Evolutionary conservation across 2,888 invertebrate species (phyloP).

Genomic region (Dorcus hopei): DNA sequence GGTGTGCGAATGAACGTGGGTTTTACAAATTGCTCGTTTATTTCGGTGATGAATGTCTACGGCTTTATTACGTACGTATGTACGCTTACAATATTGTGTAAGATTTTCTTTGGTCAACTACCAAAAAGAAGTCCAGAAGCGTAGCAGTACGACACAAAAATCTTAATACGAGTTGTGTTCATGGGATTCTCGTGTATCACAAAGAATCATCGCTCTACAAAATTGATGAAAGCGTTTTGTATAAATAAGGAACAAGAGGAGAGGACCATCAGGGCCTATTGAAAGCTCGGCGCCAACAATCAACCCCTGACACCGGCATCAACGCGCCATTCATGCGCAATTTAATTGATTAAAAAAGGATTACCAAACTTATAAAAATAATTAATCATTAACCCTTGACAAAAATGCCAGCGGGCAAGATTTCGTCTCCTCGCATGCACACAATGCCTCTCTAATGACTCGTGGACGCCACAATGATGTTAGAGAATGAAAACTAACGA

Average conservation of each 20-base stretch:
- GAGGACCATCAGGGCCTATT: constrained; percentile 24
- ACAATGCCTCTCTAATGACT: constrained; percentile 46
- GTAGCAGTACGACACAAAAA: too few relatives aligned
- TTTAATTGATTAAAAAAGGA: constrained; percentile 47
- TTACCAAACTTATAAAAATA: constrained; percentile 44
- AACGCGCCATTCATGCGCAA: constrained; percentile 34
- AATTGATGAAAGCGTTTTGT: background rate
- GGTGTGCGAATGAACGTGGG: constrained; percentile 16
- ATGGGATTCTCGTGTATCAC: too few relatives aligned
- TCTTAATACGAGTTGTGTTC: too few relatives aligned
- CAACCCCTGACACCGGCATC: constrained; percentile 34
- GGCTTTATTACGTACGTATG: constrained; percentile 5
- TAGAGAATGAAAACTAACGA: constrained; percentile 48
- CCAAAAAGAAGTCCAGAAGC: too few relatives aligned
- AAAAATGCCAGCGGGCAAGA: constrained; percentile 33
- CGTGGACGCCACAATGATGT: constrained; percentile 44
- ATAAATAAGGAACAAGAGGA: constrained; percentile 10
- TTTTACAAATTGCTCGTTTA: constrained; percentile 20
- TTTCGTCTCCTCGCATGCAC: constrained; percentile 34
- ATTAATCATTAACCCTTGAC: constrained; percentile 47
- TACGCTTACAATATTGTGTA: too few relatives aligned
- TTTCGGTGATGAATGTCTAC: constrained; percentile 14
- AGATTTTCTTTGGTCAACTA: too few relatives aligned
- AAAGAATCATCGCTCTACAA: too few relatives aligned
- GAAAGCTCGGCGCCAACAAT: constrained; percentile 34